Base-by-base conservation (phyloP, 2,113 vertebrate species). In the Amphiprion percula region DNA sequence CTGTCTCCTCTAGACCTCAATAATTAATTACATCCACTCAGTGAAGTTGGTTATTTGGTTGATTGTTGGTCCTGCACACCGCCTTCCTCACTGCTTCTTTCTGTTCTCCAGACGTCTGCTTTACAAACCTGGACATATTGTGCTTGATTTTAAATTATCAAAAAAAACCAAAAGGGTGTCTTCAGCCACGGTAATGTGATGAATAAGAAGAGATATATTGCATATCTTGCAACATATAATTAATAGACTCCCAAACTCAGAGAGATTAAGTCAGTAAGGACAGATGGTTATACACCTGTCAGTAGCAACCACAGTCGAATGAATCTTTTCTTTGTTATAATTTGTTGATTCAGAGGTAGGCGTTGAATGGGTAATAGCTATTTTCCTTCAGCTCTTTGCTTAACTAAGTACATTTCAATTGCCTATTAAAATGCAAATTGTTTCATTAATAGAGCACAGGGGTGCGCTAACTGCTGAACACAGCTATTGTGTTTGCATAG, bases 371-470 rank as follows among this genome's bases (percentile, higher is more conserved):
- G n/a, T 72, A 83, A 85, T 76, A 47, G 65, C 54, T 23, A 58
- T 80, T 85, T 87, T 85, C 68, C 78, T 79, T 86, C 64, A 74
- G 68, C 44, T 74, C 75, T 77, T 88, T 80, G 71, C 75, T 79
- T 74, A 81, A 88, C 73, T 75, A 80, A 87, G 79, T 78, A 50
- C 59, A 86, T 87, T 92, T 88, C 65, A 86, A 80, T 82, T 82
- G 71, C 37, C 39, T 60, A 90, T 93, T 91, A 90, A 88, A 91
- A 92, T 92, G 85, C 84, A 86, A 92, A 92, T 90, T 47, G 77
- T 81, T 83, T 58, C 66, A 84, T 87, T 90, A 90, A 90, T 87
- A 82, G 79, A 77, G 74, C 80, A 70, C 79, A 28, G 44, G 77
- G 76, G 78, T 74, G 52, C 76, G 74, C 49, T 80, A 83, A 88